These are phyloP conservation scores for Psophia crepitans DNA, from an alignment of 2,113 vertebrate species.

Conservation along the genomic window DNA sequence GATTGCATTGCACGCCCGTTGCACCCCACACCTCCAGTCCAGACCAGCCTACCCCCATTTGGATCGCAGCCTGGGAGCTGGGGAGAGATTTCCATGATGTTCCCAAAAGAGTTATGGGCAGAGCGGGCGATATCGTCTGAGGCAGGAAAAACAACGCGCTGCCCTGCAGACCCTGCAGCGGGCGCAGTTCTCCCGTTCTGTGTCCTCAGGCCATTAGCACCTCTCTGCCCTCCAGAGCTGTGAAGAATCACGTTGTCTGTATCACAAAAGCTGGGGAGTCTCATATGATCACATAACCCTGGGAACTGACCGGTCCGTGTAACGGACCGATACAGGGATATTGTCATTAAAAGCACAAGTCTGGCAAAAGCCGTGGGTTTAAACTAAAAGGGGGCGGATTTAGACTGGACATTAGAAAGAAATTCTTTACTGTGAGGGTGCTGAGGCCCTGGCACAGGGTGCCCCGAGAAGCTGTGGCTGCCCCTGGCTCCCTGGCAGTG, in stretches of 20 bases:
- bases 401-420: no score
- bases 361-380: no score
- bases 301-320: background rate
- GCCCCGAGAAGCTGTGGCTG: no score
- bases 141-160: background rate
- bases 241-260: no score
- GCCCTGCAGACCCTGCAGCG: background rate
- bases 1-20: fast-evolving
- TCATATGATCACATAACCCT: background rate
- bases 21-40: background rate
- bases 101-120: background rate
- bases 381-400: no score
- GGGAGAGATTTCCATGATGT: background rate
- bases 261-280: background rate
- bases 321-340: fast-evolving
- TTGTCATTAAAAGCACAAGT: background rate
- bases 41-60: background rate
- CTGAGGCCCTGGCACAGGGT: no score
- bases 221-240: background rate
- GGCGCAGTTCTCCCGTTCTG: background rate
- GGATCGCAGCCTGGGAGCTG: background rate
- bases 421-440: no score
- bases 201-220: background rate
- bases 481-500: no score
- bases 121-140: background rate